A percentile compares a stretch with the other conserved stretches of the same genome.
Conservation (phyloP, 2,113 vertebrate species). For the Gallinago jamesoni region DNA sequence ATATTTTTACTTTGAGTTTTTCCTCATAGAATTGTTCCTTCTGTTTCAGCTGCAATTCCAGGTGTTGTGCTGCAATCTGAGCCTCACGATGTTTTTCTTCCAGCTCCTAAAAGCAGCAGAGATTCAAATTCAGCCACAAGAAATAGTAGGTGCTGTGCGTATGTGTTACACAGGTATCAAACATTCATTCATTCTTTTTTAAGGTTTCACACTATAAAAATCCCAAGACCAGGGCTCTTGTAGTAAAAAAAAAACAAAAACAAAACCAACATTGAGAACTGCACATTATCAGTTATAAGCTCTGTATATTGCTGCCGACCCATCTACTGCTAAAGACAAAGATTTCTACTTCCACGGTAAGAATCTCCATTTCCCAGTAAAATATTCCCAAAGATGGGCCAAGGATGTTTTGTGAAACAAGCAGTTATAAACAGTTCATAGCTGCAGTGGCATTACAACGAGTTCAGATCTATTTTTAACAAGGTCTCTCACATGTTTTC, state of each 20-base stretch:
- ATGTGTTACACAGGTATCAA: neutral
- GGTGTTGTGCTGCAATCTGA: slow-evolving; percentile 87
- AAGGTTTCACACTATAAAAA: neutral
- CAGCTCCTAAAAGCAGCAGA: slow-evolving; percentile 82
- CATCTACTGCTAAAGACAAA: neutral
- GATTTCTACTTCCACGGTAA: neutral
- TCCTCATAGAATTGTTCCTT: slow-evolving; percentile 96
- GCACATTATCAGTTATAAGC: neutral
- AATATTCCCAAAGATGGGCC: neutral
- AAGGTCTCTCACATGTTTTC: slow-evolving; percentile 38
- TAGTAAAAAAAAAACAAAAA: neutral
- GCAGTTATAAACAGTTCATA: slow-evolving; percentile 4
- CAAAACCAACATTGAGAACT: neutral
- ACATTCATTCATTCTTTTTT: neutral
- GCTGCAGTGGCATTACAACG: neutral
- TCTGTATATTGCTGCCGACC: neutral
- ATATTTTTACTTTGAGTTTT: slow-evolving; percentile 90
- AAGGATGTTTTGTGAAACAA: slow-evolving; percentile 29
- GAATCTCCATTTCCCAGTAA: neutral
- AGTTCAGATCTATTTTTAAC: slow-evolving; percentile 42
- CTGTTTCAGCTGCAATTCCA: slow-evolving; percentile 93
- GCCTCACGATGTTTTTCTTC: slow-evolving; percentile 93
- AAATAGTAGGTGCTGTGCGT: neutral
- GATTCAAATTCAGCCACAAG: neutral
- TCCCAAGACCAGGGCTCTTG: neutral